Evolutionary conservation across 2,113 vertebrate species (phyloP).

Genomic region (Laticauda laticaudata): DNA sequence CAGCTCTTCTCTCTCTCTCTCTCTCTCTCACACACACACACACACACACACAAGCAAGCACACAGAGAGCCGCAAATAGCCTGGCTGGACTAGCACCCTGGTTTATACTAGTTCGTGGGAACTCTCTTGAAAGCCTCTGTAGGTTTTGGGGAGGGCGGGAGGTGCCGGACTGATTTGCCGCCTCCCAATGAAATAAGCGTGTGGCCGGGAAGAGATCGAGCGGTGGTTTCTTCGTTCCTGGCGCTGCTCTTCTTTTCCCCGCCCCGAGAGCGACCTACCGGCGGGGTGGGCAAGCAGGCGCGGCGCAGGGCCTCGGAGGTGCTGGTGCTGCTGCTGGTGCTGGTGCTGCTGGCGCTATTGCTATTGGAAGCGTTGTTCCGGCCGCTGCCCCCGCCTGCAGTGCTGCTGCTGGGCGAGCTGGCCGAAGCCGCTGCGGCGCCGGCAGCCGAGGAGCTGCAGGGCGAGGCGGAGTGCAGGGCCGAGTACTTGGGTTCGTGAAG

Average conservation of each 20-base stretch:
- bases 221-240: neutral
- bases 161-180: conserved; percentile 85
- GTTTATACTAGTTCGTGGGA: conserved; percentile 86
- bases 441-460: conserved; percentile 80
- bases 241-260: conserved; percentile 28
- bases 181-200: conserved; percentile 88
- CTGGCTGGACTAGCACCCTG: neutral
- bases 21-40: neutral
- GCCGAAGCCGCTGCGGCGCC: conserved; percentile 75
- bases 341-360: conserved; percentile 23
- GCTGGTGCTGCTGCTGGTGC: conserved; percentile 50
- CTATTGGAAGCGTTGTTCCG: conserved; percentile 56
- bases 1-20: neutral
- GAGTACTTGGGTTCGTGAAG: conserved; percentile 92
- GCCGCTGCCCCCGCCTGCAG: conserved; percentile 55
- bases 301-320: conserved; percentile 91
- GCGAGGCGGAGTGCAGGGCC: conserved; percentile 85
- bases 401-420: conserved; percentile 76
- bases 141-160: conserved; percentile 48
- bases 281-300: conserved; percentile 94
- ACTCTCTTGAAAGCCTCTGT: neutral
- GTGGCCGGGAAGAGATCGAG: conserved; percentile 63
- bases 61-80: neutral
- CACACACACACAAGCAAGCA: neutral
- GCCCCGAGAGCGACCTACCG: conserved; percentile 93